Percentiles rank a stretch among this genome's conserved stretches.
Conservation (phyloP, 2,888 invertebrate genomes). For the Aphodius granarius region DNA sequence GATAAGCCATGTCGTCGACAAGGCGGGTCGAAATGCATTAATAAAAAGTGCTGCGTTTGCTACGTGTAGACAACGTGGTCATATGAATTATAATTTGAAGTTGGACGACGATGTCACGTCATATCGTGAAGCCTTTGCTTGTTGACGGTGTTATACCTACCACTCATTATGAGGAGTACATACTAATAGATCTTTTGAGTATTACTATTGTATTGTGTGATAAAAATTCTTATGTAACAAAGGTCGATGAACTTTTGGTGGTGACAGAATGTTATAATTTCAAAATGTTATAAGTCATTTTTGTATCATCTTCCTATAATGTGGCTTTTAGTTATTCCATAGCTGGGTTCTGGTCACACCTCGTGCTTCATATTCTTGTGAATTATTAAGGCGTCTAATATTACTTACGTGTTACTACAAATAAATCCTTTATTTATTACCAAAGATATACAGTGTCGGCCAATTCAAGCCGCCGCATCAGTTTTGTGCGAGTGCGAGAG, state of each 20-base stretch:
- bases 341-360: too few relatives aligned
- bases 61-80: not conserved
- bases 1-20: not conserved
- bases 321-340: too few relatives aligned
- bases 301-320: too few relatives aligned
- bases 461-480: too few relatives aligned
- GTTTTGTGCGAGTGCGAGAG: too few relatives aligned
- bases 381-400: too few relatives aligned
- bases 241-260: not conserved
- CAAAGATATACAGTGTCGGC: too few relatives aligned
- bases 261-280: too few relatives aligned
- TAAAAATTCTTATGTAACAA: not conserved
- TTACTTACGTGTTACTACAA: too few relatives aligned
- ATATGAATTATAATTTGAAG: not conserved
- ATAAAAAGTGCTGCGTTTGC: not conserved
- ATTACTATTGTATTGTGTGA: not conserved
- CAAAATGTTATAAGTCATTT: too few relatives aligned
- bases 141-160: not conserved
- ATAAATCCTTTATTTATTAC: too few relatives aligned
- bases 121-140: not conserved
- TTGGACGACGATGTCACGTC: not conserved
- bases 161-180: not conserved
- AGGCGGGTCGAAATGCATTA: not conserved
- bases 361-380: too few relatives aligned
- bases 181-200: not conserved